phyloP scores from a whole-genome alignment of 2,888 invertebrate species.

The Torymus aiolomorphi region DNA sequence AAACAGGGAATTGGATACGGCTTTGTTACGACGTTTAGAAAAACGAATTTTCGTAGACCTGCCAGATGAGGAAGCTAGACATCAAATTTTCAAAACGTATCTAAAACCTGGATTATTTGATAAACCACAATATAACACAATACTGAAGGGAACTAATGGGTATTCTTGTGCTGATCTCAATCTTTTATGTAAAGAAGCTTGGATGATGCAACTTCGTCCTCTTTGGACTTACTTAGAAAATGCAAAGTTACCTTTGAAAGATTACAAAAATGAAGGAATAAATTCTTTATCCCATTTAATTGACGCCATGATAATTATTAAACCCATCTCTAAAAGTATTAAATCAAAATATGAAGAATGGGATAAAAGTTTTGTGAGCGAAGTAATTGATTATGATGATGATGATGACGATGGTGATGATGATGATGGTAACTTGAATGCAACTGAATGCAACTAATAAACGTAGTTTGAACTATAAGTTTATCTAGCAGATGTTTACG shows the following conservation, averaged over 20 bases:
- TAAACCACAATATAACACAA: constrained; percentile 74
- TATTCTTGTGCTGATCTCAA: constrained; percentile 94
- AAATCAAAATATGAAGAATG: constrained; percentile 81
- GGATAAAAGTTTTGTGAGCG: constrained; percentile 76
- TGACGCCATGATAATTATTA: constrained; percentile 78
- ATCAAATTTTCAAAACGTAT: constrained; percentile 81
- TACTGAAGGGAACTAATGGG: constrained; percentile 81
- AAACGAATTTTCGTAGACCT: constrained; percentile 89
- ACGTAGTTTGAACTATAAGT: no score
- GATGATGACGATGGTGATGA: neutral
- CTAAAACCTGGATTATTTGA: constrained; percentile 76
- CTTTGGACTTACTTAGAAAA: constrained; percentile 77
- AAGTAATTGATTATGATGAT: neutral
- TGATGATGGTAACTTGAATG: no score
- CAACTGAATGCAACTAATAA: no score
- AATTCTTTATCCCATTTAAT: constrained; percentile 75
- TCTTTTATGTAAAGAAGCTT: constrained; percentile 91
- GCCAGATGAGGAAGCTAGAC: constrained; percentile 83
- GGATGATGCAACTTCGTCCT: constrained; percentile 87
- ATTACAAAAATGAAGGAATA: constrained; percentile 60
- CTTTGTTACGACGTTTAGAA: constrained; percentile 91
- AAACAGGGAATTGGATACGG: constrained; percentile 89
- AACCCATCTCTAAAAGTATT: constrained; percentile 79
- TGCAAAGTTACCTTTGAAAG: constrained; percentile 20
- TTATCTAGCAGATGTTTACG: no score